A percentile compares a stretch with the other conserved stretches of the same genome.
Evolutionary conservation across 2,113 vertebrate species (phyloP).

Genomic region (Polypterus bichir): DNA sequence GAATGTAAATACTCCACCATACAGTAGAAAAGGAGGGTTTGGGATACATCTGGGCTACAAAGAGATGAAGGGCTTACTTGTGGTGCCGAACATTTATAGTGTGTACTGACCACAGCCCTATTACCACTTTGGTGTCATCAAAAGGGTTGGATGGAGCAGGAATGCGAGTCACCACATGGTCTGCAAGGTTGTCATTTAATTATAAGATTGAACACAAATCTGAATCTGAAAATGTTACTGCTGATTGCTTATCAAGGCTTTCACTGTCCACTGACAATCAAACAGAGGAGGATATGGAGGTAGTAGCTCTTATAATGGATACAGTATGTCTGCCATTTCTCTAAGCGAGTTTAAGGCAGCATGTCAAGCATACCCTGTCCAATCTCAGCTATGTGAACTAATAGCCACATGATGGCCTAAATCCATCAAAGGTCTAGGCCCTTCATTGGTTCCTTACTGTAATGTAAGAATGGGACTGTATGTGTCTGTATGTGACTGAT

Average conservation of each 20-base stretch:
- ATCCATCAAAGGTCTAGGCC: too few species aligned
- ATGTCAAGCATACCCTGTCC: background rate
- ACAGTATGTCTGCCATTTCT: background rate
- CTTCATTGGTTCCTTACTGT: too few species aligned
- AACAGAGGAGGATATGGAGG: background rate
- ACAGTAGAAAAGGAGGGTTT: background rate
- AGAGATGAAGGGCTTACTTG: conserved; percentile 7
- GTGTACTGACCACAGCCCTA: background rate
- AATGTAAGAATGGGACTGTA: too few species aligned
- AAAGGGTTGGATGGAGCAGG: conserved; percentile 5
- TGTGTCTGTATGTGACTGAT: too few species aligned
- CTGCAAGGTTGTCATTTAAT: conserved; percentile 6
- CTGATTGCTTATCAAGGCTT: conserved; percentile 2
- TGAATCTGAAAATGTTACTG: conserved; percentile 10
- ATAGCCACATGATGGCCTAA: too few species aligned
- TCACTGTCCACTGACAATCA: background rate
- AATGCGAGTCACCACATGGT: conserved; percentile 3
- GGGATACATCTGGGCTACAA: background rate
- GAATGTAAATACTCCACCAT: conserved; percentile 5
- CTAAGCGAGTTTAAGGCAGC: background rate
- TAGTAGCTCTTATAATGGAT: background rate
- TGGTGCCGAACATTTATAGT: conserved; percentile 4
- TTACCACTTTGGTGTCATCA: conserved; percentile 7
- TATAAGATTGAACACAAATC: conserved; percentile 6
- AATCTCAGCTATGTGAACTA: too few species aligned